Percentiles rank a stretch among this genome's conserved stretches.
phyloP scores from a whole-genome alignment of 37 sponge, comb jelly and placozoan species.

The Eunapius fragilis region DNA sequence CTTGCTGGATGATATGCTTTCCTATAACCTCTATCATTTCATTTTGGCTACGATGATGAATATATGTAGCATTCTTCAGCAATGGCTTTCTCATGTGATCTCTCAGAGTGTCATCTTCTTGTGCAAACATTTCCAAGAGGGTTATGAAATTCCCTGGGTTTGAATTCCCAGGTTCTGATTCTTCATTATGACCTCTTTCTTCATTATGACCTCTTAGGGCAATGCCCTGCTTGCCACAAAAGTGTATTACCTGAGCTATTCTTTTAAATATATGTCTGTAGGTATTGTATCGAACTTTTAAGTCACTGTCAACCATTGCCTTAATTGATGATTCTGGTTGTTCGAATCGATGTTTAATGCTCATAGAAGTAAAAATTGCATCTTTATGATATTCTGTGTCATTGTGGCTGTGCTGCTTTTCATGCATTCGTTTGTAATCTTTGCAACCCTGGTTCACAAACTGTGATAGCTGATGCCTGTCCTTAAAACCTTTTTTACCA shows the following conservation, averaged over 20 bases:
- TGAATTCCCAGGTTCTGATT: neutral
- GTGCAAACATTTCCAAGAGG: conserved; percentile 26
- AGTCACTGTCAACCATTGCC: neutral
- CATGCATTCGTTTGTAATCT: too few species aligned
- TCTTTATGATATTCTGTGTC: too few species aligned
- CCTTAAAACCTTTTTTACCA: too few species aligned
- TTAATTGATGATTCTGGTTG: conserved; percentile 27
- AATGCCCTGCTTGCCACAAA: conserved; percentile 56
- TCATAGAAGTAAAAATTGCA: too few species aligned
- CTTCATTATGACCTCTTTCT: conserved; percentile 48
- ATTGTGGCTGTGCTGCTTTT: too few species aligned
- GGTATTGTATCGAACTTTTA: too few species aligned
- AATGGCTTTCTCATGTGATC: conserved; percentile 33
- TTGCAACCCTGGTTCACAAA: too few species aligned
- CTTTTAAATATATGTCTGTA: conserved; percentile 44
- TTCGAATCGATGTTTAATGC: conserved; percentile 25
- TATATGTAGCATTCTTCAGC: conserved; percentile 48
- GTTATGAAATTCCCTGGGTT: conserved; percentile 67
- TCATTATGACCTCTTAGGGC: conserved; percentile 58
- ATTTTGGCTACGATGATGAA: conserved; percentile 53
- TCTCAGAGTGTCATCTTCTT: conserved; percentile 21
- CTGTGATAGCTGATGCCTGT: too few species aligned
- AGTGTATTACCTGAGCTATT: conserved; percentile 22
- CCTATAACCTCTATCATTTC: conserved; percentile 58
- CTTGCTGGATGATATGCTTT: conserved; percentile 26